Evolutionary conservation across 23 tunicate species (phyloP), one percentile per base, ranked within the genome.

Genomic region (Corella eumyota): DNA sequence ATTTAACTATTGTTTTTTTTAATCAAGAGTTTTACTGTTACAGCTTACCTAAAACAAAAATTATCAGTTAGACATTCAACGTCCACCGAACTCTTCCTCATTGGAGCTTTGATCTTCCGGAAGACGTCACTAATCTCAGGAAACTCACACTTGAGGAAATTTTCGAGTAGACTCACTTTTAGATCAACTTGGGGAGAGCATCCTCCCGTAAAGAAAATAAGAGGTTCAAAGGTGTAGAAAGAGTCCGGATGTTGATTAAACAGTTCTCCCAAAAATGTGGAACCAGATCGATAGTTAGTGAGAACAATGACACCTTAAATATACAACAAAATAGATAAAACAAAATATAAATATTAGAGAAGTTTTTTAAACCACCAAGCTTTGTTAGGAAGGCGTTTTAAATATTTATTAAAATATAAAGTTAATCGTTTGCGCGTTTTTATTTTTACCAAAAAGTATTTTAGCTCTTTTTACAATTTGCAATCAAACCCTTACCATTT

Each of bases 211-310:
- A 88, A 88, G 11, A 78, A 77, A 47, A 20, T 73, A 6, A 88
- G 69, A 25, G 96, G 96, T 67, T 88, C 96, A 45, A 88, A 88
- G 7, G 72, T 72, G 59, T 88, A 88, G 36, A 88, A 88, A 11
- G 69, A 81, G 31, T 73, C 88, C 20, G 96, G 77, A 50, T 88
- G 96, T 32, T 88, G 96, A 54, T 88, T 88, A 46, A 88, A 88
- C n/a, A 88, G 69, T 49, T 88, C 71, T 3, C 96, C 96, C 24
- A 88, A 69, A 73, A 88, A 88, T 21, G 96, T 88, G 15, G 96
- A 88, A 17, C 96, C 96, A 4, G 96, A 88, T 24, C 96, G 71
- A 56, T 88, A 88, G 77, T 88, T 88, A 7, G 96, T 88, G 6
- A 84, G 33, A 44, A 84, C 38, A 36, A 84, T 52, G 0, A 84